A percentile compares a stretch with the other conserved stretches of the same genome.
These are phyloP conservation scores for Liodrosophila aerea DNA, from an alignment of 2,888 invertebrate genomes.

Conservation along the genomic window DNA sequence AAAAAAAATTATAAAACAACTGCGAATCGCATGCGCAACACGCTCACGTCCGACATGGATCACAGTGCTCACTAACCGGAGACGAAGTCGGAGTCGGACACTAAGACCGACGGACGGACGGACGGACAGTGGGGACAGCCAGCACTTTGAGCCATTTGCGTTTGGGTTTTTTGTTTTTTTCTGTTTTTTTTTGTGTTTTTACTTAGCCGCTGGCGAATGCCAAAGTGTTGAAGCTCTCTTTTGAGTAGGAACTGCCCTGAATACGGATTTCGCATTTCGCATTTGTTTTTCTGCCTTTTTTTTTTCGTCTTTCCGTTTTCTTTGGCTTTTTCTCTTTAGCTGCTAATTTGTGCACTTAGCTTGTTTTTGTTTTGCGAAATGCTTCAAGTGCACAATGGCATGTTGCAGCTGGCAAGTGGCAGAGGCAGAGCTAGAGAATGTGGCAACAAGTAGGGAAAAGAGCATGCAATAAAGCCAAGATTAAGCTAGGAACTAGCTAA, in stretches of 20 bases:
- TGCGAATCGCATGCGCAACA: slow-evolving; percentile 66
- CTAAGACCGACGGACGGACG: not conserved
- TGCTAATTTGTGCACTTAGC: slow-evolving; percentile 65
- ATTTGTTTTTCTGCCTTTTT: slow-evolving; percentile 2
- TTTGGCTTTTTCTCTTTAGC: slow-evolving; percentile 27
- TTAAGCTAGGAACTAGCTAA: no score
- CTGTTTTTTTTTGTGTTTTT: no score
- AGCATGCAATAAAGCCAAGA: slow-evolving; percentile 31
- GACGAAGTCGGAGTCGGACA: slow-evolving; percentile 13
- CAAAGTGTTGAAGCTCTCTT: slow-evolving; percentile 56
- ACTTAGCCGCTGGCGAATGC: slow-evolving; percentile 59
- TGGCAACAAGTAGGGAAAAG: not conserved
- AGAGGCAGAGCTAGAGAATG: not conserved
- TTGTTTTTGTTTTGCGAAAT: slow-evolving; percentile 43
- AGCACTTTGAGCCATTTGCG: slow-evolving; percentile 66
- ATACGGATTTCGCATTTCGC: slow-evolving; percentile 69
- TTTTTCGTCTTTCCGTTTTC: slow-evolving; percentile 5
- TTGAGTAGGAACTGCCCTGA: slow-evolving; percentile 74
- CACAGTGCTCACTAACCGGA: slow-evolving; percentile 46
- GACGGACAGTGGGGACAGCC: not conserved
- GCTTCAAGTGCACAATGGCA: slow-evolving; percentile 43
- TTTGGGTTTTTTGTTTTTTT: slow-evolving; percentile 56
- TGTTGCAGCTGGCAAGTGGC: slow-evolving; percentile 9
- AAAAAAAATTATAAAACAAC: slow-evolving; percentile 48
- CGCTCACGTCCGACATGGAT: slow-evolving; percentile 59